Evolutionary conservation across 2,113 vertebrate species (phyloP).

Genomic region (Gorilla gorilla): DNA sequence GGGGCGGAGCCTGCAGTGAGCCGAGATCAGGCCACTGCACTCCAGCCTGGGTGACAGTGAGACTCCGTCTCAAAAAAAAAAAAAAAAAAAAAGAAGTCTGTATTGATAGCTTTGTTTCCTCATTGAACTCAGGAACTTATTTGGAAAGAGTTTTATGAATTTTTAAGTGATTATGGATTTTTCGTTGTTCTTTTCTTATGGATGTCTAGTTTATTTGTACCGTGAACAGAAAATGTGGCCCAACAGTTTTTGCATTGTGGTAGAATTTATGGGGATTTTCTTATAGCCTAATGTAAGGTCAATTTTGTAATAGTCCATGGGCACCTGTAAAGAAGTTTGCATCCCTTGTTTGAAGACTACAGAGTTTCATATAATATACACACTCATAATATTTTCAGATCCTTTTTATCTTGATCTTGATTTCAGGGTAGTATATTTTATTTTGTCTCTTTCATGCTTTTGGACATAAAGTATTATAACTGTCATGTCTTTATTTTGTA

Average conservation of each 20-base stretch:
- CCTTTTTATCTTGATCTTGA: neutral
- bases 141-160: neutral
- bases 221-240: neutral
- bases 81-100: neutral
- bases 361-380: neutral
- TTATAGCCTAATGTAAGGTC: neutral
- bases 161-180: neutral
- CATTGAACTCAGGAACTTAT: neutral
- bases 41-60: too few relatives aligned
- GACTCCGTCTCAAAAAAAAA: too few relatives aligned
- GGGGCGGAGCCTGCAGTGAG: too few relatives aligned
- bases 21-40: too few relatives aligned
- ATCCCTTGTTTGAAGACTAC: neutral
- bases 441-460: neutral
- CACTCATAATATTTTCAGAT: neutral
- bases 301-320: neutral
- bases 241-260: neutral
- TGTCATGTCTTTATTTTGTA: neutral
- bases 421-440: neutral
- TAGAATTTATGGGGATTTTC: neutral
- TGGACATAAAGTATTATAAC: neutral
- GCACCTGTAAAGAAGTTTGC: neutral
- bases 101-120: neutral
- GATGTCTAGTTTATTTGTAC: neutral
- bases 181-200: neutral